Conservation (phyloP, 2,888 invertebrate species). For the Seira musarum region DNA sequence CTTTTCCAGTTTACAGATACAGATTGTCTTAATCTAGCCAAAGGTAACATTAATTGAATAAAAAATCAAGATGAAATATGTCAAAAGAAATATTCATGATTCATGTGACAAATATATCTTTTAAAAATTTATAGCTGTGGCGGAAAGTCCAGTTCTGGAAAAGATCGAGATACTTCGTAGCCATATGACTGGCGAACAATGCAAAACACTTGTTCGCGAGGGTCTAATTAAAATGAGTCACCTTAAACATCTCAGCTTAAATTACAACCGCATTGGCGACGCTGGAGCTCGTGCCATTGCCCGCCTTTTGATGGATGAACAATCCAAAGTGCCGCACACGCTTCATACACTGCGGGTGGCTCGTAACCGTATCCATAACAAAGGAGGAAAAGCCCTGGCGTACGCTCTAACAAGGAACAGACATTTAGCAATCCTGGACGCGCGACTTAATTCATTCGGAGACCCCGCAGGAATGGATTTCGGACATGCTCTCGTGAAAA, state of each 20-base stretch:
- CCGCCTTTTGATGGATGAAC: slow-evolving; percentile 59
- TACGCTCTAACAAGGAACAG: slow-evolving; percentile 61
- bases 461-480: slow-evolving; percentile 64
- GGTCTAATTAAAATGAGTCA: slow-evolving; percentile 66
- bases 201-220: slow-evolving; percentile 65
- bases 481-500: slow-evolving; percentile 64
- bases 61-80: too few species aligned
- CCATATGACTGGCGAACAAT: slow-evolving; percentile 65
- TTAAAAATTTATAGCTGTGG: slow-evolving; percentile 49
- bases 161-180: slow-evolving; percentile 66
- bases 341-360: slow-evolving; percentile 64
- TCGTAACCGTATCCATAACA: slow-evolving; percentile 64
- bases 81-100: too few species aligned
- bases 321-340: slow-evolving; percentile 57
- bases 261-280: slow-evolving; percentile 66
- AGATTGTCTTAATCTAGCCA: slow-evolving; percentile 66
- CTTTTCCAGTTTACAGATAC: slow-evolving; percentile 65
- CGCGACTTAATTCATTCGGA: slow-evolving; percentile 63
- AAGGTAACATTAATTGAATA: slow-evolving; percentile 49
- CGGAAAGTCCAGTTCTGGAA: slow-evolving; percentile 55
- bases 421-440: slow-evolving; percentile 59
- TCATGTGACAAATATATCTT: too few species aligned
- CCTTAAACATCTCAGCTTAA: slow-evolving; percentile 65
- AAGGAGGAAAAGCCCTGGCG: slow-evolving; percentile 68
- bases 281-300: slow-evolving; percentile 67